Evolutionary conservation across 2,888 invertebrate genomes (phyloP).

Genomic region (Plutella xylostella): DNA sequence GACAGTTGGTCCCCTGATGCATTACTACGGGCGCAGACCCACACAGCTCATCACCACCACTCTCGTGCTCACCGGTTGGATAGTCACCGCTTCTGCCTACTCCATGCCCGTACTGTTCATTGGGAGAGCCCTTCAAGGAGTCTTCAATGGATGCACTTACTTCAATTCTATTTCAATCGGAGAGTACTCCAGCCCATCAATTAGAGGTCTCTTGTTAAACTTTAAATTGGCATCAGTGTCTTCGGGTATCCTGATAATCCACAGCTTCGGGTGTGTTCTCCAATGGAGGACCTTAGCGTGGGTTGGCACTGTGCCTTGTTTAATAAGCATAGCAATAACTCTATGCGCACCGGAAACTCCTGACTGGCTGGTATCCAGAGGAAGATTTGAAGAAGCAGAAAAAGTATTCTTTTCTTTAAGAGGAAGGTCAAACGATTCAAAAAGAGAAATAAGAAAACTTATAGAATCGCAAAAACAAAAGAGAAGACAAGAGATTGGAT

Average conservation of each 20-base stretch:
- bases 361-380: constrained; percentile 2
- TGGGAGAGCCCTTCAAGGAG: neutral
- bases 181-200: neutral
- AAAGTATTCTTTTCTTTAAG: neutral
- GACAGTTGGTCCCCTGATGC: neutral
- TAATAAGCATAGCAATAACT: neutral
- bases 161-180: constrained; percentile 3
- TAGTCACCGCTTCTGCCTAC: neutral
- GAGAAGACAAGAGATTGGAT: neutral
- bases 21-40: neutral
- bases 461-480: too few species aligned
- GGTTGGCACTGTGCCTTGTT: neutral
- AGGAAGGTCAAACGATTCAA: neutral
- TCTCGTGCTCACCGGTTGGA: constrained; percentile 1
- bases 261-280: constrained; percentile 2
- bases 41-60: neutral
- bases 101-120: neutral
- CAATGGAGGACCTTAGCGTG: constrained; percentile 1
- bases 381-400: constrained; percentile 4
- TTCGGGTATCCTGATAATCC: constrained; percentile 1
- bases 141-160: neutral
- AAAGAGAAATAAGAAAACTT: constrained; percentile 1
- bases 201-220: neutral
- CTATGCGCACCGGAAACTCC: constrained; percentile 1
- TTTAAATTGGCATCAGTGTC: neutral